Evolutionary conservation across 35 echinoderm and acorn worm species (phyloP).

Genomic region (Apostichopus californicus): DNA sequence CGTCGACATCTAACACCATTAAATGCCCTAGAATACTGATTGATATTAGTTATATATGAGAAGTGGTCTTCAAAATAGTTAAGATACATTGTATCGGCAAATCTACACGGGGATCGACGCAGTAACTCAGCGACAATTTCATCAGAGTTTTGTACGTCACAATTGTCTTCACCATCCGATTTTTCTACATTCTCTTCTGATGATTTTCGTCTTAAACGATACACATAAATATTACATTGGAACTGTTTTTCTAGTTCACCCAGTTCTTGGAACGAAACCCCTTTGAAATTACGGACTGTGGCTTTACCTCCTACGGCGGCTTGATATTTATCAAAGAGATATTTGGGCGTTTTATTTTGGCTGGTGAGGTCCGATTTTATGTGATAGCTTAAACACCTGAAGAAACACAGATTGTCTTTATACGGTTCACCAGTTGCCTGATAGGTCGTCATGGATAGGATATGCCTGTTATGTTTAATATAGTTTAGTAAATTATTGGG

Average conservation of each 20-base stretch:
- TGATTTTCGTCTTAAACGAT: neutral
- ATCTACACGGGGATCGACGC: constrained; percentile 30
- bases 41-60: constrained; percentile 53
- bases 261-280: neutral
- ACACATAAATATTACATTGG: constrained; percentile 43
- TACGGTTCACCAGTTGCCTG: neutral
- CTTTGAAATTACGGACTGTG: neutral
- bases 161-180: neutral
- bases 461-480: constrained; percentile 3
- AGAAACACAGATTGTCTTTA: constrained; percentile 57
- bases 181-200: neutral
- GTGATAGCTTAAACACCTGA: constrained; percentile 46
- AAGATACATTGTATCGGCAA: constrained; percentile 24
- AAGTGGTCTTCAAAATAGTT: constrained; percentile 51
- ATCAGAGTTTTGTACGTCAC: neutral
- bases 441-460: neutral
- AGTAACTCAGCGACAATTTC: constrained; percentile 32
- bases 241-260: neutral
- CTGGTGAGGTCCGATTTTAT: neutral
- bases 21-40: constrained; percentile 38
- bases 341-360: neutral
- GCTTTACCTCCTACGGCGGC: neutral
- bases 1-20: constrained; percentile 8
- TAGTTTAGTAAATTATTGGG: constrained; percentile 25
- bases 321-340: constrained; percentile 36